A percentile compares a stretch with the other conserved stretches of the same genome.
These are phyloP conservation scores for Rhagophthalmus giganteus DNA, from an alignment of 2,888 invertebrate species.

Conservation along the genomic window DNA sequence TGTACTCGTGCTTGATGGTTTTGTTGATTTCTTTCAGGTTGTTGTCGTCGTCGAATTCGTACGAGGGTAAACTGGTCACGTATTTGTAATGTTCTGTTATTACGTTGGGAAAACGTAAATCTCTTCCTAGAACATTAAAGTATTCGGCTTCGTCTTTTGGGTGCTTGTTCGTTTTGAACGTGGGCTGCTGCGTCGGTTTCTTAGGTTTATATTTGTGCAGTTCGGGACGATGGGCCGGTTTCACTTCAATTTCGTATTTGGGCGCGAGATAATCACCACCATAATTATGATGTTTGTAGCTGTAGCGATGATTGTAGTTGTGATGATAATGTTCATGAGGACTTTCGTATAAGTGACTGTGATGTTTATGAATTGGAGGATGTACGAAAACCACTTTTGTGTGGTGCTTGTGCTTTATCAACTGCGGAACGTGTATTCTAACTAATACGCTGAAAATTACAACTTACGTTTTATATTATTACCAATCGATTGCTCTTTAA, in stretches of 20 bases:
- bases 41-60: not conserved
- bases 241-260: not conserved
- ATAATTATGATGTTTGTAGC: not conserved
- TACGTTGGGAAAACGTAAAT: not conserved
- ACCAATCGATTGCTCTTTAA: too few relatives aligned
- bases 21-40: slow-evolving; percentile 1
- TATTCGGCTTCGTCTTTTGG: not conserved
- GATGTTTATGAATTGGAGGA: slow-evolving; percentile 44
- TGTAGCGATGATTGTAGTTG: not conserved
- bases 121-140: not conserved
- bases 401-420: slow-evolving; percentile 63
- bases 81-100: not conserved
- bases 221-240: not conserved
- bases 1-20: not conserved
- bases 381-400: slow-evolving; percentile 64
- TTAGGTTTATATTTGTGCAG: not conserved
- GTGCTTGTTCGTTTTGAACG: too few relatives aligned
- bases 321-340: not conserved
- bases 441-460: slow-evolving; percentile 59
- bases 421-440: slow-evolving; percentile 63
- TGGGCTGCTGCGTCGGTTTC: not conserved
- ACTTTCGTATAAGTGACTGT: not conserved
- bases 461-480: not conserved
- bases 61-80: not conserved
- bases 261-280: not conserved